Evolutionary conservation across 1,140 invertebrate genomes (phyloP), one percentile per base, ranked within the genome.

Genomic region (Drosophila murphyi): DNA sequence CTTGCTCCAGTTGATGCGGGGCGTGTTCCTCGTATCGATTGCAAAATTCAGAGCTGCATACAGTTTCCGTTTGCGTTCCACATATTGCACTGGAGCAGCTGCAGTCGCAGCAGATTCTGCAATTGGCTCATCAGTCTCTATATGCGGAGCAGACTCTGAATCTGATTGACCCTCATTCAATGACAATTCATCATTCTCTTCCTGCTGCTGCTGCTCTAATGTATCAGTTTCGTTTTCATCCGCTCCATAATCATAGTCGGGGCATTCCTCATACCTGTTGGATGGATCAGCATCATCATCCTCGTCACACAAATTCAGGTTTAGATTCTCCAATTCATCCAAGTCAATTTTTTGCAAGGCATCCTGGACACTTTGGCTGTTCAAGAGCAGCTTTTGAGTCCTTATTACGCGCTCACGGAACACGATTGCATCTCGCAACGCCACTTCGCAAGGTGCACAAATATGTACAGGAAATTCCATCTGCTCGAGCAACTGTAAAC

Each of bases 381-480:
- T 63, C 2, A 83, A 47, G 0, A 88, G 73, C 2, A 70, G 6
- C 37, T 89, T 61, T 45, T 88, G 83, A 0, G 83, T 89, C 1
- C 39, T 52, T 28, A 88, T 89, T 2, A 88, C 48, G 3, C 72
- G 63, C 45, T 88, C 83, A 2, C 83, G 67, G 47, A 88, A 89
- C 6, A 62, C 37, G 3, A 88, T 69, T 0, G 83, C 85, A 41
- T 78, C 70, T 3, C 74, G 51, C 5, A 88, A 37, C 2, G 74
- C 62, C 37, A 83, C 59, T 48, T 80, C 85, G 45, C 83, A 88
- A 0, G 77, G 80, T 1, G 70, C 85, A 29, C 83, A 88, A n/a
- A 88, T 88, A 31, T 47, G 51, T 5, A 43, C 20, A 4, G 83
- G 80, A 3, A 80, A 72, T 3, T 87, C 57, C 0, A 32, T 4